These are phyloP conservation scores for Enteromius mattozi DNA, from an alignment of 2,797 vertebrate species.

Conservation along the genomic window DNA sequence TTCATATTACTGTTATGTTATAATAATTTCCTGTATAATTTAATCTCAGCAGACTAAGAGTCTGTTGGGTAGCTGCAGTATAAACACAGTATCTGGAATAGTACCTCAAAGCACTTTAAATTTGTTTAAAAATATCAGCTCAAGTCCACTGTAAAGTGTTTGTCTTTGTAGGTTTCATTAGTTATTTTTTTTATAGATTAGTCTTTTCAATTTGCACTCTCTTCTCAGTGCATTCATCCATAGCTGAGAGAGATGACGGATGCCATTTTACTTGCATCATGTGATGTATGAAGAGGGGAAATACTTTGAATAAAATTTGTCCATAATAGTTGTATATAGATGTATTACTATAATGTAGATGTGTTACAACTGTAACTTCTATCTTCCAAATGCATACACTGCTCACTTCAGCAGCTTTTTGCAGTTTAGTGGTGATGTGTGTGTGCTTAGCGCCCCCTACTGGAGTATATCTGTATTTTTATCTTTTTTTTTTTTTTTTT, in stretches of 20 bases:
- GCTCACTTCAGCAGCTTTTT: neutral
- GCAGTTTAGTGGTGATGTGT: neutral
- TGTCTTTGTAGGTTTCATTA: neutral
- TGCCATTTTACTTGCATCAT: slow-evolving; percentile 12
- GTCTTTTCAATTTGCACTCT: slow-evolving; percentile 3
- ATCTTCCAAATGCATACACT: neutral
- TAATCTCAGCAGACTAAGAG: neutral
- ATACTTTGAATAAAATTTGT: neutral
- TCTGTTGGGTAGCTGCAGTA: neutral
- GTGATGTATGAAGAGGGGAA: slow-evolving; percentile 5
- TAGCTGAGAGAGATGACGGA: neutral
- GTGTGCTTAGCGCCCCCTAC: neutral
- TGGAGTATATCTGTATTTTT: neutral
- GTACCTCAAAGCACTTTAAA: neutral
- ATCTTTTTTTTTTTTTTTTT: neutral
- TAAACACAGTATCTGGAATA: neutral
- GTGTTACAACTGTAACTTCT: neutral
- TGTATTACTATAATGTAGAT: neutral
- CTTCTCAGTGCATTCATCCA: neutral
- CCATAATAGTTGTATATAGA: neutral
- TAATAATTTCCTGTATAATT: neutral
- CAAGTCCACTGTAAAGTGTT: slow-evolving; percentile 12
- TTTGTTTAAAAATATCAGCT: slow-evolving; percentile 4
- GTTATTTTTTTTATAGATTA: neutral
- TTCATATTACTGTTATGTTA: neutral